Evolutionary conservation across 2,888 invertebrate species (phyloP).

Genomic region (Lasioglossum pauxillum): DNA sequence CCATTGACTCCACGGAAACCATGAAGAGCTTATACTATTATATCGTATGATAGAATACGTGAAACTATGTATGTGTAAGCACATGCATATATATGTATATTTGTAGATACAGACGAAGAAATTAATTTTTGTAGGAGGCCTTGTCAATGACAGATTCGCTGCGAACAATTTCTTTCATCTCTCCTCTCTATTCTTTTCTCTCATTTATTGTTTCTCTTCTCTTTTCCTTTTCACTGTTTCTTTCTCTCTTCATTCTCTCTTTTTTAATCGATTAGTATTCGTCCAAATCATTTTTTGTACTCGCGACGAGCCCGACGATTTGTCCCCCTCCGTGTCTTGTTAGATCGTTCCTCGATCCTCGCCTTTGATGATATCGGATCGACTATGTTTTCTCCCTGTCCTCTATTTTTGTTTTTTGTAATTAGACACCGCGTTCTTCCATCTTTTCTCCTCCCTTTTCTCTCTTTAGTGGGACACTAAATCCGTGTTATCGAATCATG

Average conservation of each 20-base stretch:
- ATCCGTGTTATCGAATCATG: conserved; percentile 30
- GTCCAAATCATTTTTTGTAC: conserved; percentile 15
- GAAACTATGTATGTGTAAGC: conserved; percentile 17
- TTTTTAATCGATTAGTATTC: conserved; percentile 13
- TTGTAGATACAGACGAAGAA: conserved; percentile 29
- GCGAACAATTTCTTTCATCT: conserved; percentile 31
- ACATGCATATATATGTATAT: conserved; percentile 25
- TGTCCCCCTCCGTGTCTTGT: not conserved
- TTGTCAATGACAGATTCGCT: conserved; percentile 61
- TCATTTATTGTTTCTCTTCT: not conserved
- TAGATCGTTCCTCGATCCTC: conserved; percentile 5
- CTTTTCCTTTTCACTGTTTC: not conserved
- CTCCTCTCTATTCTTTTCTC: not conserved
- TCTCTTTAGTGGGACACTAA: conserved; percentile 26
- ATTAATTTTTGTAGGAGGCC: conserved; percentile 52
- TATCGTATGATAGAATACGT: conserved; percentile 36
- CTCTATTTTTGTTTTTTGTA: conserved; percentile 26
- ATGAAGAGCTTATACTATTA: conserved; percentile 46
- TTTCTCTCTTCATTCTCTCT: not conserved
- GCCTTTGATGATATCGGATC: conserved; percentile 9
- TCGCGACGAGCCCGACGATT: not conserved
- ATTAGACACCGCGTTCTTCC: conserved; percentile 26
- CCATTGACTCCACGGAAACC: conserved; percentile 33
- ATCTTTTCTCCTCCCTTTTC: not conserved
- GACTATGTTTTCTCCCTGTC: not conserved